Evolutionary conservation across 2,888 invertebrate genomes (phyloP), one percentile per base, ranked within the genome.

Genomic region (Drosophila parthenogenetica): DNA sequence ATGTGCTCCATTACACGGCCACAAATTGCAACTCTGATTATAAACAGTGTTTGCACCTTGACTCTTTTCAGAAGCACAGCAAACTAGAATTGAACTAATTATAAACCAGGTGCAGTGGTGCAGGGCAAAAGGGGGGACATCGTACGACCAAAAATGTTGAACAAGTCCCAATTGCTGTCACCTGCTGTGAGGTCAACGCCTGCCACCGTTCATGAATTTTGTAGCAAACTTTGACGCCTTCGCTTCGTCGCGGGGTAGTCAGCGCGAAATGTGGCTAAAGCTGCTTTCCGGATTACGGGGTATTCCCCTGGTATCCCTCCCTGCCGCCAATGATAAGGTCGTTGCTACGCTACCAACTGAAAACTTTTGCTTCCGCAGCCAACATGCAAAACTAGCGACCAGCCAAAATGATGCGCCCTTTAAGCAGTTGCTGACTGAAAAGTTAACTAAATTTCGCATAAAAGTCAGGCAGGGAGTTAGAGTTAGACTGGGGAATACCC

Each of bases 231-330:
- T 32, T 65, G 46, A 68, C 68, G 79, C 76, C 83, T 71, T 40
- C 32, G 77, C 62, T 29, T 29, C 29, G 40, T 46, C 39, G 75
- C 62, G 45, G 48, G 63, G 70, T 63, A 88, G 69, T 60, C 79
- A 69, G 72, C 55, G 87, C 79, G 64, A 87, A 89, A 84, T 83
- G 81, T 84, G 89, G 78, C 89, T 81, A 75, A 78, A 89, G 65
- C 79, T 77, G 87, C 67, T 78, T 81, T 68, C 89, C 70, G 89
- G 89, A 65, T 76, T 85, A 70, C 53, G 57, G 68, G 22, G 39
- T 40, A 37, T 37, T 8, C 19, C 43, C 22, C 14, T 37, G 16
- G 14, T 14, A 35, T 11, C 0, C 17, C 37, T n/a, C 49, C 25
- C 16, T n/a, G 14, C 16, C 16, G 10, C 25, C 17, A 7, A 53